Evolutionary conservation across 2,888 invertebrate genomes (phyloP).

Genomic region (Drosophila longiperda): DNA sequence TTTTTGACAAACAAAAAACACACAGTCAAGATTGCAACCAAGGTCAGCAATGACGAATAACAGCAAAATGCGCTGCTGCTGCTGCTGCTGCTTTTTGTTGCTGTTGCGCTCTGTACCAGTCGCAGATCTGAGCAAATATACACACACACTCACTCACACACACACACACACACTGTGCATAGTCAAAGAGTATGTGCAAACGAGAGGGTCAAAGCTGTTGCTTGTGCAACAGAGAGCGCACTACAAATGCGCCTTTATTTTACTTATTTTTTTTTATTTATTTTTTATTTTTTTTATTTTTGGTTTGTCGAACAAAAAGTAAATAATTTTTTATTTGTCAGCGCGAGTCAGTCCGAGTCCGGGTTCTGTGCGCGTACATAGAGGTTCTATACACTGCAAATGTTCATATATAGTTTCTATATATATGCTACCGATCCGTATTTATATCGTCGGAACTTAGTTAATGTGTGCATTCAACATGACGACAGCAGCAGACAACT

Average conservation of each 20-base stretch:
- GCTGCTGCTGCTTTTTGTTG: constrained; percentile 27
- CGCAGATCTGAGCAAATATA: constrained; percentile 62
- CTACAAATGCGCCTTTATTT: constrained; percentile 60
- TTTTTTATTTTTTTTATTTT: constrained; percentile 5
- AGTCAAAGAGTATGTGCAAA: constrained; percentile 39
- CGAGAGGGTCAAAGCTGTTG: constrained; percentile 20
- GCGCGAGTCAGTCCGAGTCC: constrained; percentile 56
- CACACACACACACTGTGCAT: background rate
- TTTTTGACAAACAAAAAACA: constrained; percentile 39
- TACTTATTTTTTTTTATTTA: background rate
- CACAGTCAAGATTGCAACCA: constrained; percentile 79
- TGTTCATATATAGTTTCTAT: constrained; percentile 6
- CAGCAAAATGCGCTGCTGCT: constrained; percentile 76
- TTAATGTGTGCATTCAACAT: constrained; percentile 30
- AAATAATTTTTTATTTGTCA: constrained; percentile 75
- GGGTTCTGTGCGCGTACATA: constrained; percentile 59
- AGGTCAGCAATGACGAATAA: constrained; percentile 82
- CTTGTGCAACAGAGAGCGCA: constrained; percentile 27
- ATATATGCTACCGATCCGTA: constrained; percentile 15
- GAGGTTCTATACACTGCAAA: constrained; percentile 28
- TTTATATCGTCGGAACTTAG: constrained; percentile 18
- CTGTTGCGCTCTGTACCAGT: constrained; percentile 64
- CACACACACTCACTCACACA: constrained; percentile 6
- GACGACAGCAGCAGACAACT: background rate
- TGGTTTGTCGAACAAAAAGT: constrained; percentile 65